Percentiles rank a stretch among this genome's conserved stretches.
These are phyloP conservation scores for Virgularia gustaviana DNA, from an alignment of 92 coral and sea anemone species.

Conservation along the genomic window DNA sequence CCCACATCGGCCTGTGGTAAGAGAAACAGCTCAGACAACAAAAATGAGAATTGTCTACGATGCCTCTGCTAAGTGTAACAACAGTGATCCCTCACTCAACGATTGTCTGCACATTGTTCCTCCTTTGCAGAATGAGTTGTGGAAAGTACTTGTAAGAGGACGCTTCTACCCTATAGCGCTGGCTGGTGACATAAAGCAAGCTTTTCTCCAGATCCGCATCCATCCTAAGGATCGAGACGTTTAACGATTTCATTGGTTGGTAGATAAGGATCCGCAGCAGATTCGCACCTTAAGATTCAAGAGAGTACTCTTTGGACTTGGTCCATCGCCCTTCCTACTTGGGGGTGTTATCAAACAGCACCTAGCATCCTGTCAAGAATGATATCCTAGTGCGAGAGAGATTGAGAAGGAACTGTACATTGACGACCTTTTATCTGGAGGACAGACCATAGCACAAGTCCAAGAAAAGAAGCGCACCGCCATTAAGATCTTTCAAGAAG, in stretches of 20 bases:
- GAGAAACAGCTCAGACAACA: constrained; percentile 57
- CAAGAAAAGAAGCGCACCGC: constrained; percentile 42
- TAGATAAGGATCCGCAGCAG: constrained; percentile 49
- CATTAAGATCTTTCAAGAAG: no score
- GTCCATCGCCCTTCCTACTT: constrained; percentile 33
- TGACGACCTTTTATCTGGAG: constrained; percentile 50
- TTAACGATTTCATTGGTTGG: constrained; percentile 57
- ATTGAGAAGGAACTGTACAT: constrained; percentile 42
- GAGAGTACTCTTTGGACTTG: constrained; percentile 41
- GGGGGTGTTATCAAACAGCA: constrained; percentile 52
- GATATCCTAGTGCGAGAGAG: no score
- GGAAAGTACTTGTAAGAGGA: constrained; percentile 56
- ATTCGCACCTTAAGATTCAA: constrained; percentile 51
- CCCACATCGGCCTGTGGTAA: constrained; percentile 59
- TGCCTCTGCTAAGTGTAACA: constrained; percentile 51
- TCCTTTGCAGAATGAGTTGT: no score
- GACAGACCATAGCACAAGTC: constrained; percentile 35
- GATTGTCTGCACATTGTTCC: no score
- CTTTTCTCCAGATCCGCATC: constrained; percentile 57
- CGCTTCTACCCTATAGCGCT: constrained; percentile 57
- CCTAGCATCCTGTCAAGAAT: no score
- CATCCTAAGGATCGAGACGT: constrained; percentile 53
- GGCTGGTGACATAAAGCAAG: constrained; percentile 55
- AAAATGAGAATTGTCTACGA: no score
- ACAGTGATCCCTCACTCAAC: no score